Percentiles rank a stretch among this genome's conserved stretches.
phyloP scores from a whole-genome alignment of 2,888 invertebrate genomes.

The Campaea margaritaria region DNA sequence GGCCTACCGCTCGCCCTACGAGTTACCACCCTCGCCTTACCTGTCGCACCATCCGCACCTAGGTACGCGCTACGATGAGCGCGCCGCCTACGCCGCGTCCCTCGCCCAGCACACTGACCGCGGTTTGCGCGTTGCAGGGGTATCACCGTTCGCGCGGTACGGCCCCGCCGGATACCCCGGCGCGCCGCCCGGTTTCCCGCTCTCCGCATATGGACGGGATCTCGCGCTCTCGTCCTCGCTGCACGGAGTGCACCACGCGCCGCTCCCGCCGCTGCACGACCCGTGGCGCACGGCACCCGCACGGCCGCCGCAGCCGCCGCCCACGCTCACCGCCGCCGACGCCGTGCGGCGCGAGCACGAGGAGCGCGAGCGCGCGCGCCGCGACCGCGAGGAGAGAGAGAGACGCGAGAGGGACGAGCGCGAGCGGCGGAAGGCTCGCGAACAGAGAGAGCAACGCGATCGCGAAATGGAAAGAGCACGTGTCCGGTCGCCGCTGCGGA shows the following conservation, averaged over 20 bases:
- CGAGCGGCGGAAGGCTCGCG: slow-evolving; percentile 84
- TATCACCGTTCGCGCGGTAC: slow-evolving; percentile 93
- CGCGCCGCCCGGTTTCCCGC: slow-evolving; percentile 88
- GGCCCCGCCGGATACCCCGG: slow-evolving; percentile 87
- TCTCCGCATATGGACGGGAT: slow-evolving; percentile 89
- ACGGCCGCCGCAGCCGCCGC: slow-evolving; percentile 47
- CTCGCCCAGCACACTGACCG: slow-evolving; percentile 64
- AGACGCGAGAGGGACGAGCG: slow-evolving; percentile 69
- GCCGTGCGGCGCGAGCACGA: slow-evolving; percentile 77
- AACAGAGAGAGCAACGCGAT: slow-evolving; percentile 86
- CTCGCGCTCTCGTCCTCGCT: slow-evolving; percentile 80
- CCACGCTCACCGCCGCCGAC: slow-evolving; percentile 56
- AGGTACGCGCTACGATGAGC: slow-evolving; percentile 79
- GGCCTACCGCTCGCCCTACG: slow-evolving; percentile 81
- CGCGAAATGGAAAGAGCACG: slow-evolving; percentile 86
- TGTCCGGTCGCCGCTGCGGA: slow-evolving; percentile 91
- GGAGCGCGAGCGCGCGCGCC: slow-evolving; percentile 83
- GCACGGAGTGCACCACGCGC: slow-evolving; percentile 77
- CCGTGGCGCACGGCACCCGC: slow-evolving; percentile 67
- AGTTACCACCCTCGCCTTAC: slow-evolving; percentile 87
- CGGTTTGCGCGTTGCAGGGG: slow-evolving; percentile 82
- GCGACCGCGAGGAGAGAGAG: slow-evolving; percentile 87
- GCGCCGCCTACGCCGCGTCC: slow-evolving; percentile 52
- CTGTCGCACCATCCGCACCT: slow-evolving; percentile 89
- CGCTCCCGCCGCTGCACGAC: slow-evolving; percentile 73